Percentiles rank a stretch among this genome's conserved stretches.
These are phyloP conservation scores for Drosophila rhopaloa DNA, from an alignment of 1,140 invertebrate species.

Conservation along the genomic window DNA sequence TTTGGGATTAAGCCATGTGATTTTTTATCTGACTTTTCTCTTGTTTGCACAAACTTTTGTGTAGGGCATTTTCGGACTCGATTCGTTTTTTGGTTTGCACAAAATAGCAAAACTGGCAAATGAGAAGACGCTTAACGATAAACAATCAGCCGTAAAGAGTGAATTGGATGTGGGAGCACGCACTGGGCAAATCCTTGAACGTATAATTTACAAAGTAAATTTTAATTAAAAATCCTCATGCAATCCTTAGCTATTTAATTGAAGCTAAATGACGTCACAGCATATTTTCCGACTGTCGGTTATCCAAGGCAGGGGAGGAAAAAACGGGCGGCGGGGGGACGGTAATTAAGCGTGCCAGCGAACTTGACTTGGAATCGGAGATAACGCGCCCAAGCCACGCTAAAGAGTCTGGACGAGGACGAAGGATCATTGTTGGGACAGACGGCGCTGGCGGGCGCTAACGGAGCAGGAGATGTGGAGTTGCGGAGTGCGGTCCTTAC, in stretches of 20 bases:
- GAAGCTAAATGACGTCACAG: slow-evolving; percentile 75
- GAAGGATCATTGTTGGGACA: background rate
- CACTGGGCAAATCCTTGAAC: slow-evolving; percentile 60
- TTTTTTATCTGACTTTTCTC: too few species aligned
- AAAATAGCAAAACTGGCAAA: background rate
- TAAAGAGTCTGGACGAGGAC: slow-evolving; percentile 49
- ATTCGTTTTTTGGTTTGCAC: background rate
- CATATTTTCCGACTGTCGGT: slow-evolving; percentile 48
- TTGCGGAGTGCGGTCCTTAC: slow-evolving; percentile 1
- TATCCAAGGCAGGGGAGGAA: slow-evolving; percentile 3
- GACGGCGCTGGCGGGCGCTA: slow-evolving; percentile 5
- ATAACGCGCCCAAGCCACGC: slow-evolving; percentile 56
- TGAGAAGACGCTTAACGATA: slow-evolving; percentile 2
- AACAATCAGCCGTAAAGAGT: slow-evolving; percentile 27
- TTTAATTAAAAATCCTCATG: slow-evolving; percentile 81
- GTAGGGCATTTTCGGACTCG: background rate
- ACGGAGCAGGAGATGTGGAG: background rate
- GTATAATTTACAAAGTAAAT: slow-evolving; percentile 81
- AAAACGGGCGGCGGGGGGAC: slow-evolving; percentile 5
- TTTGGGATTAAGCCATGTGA: too few species aligned
- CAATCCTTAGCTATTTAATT: slow-evolving; percentile 80
- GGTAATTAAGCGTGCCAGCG: slow-evolving; percentile 73
- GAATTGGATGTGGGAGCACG: slow-evolving; percentile 47
- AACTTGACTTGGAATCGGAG: slow-evolving; percentile 58
- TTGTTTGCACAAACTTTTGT: background rate